Conservation (phyloP, 2,113 vertebrate species). For the Chaetorhynchus papuensis region DNA sequence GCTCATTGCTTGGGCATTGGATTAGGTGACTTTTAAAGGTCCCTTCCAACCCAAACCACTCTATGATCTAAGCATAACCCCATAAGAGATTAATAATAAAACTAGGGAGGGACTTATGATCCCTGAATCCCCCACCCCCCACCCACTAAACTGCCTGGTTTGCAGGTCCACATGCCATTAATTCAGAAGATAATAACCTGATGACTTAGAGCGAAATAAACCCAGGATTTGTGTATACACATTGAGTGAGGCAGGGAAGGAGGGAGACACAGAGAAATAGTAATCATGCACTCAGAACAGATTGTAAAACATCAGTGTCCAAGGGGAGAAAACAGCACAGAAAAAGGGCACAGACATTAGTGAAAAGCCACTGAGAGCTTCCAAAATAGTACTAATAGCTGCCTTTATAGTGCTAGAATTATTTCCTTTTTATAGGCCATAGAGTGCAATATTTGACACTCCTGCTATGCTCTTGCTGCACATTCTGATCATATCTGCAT, state of each 20-base stretch:
- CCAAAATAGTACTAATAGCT: conserved; percentile 67
- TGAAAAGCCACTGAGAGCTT: conserved; percentile 60
- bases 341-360: conserved; percentile 45
- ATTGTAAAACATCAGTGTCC: conserved; percentile 50
- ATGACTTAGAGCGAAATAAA: conserved; percentile 22
- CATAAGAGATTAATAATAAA: neutral
- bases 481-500: conserved; percentile 28
- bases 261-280: conserved; percentile 42
- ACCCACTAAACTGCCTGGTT: neutral
- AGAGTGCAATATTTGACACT: conserved; percentile 38
- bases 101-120: neutral
- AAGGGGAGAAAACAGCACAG: conserved; percentile 52
- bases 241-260: conserved; percentile 34
- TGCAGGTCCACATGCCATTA: neutral
- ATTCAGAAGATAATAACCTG: conserved; percentile 19
- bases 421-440: conserved; percentile 47
- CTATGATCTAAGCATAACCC: neutral
- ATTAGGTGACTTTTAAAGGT: neutral
- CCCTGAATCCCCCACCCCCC: neutral
- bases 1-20: neutral
- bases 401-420: conserved; percentile 11
- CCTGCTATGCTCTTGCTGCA: neutral
- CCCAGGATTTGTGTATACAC: conserved; percentile 8
- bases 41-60: neutral
- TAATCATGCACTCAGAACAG: conserved; percentile 53